Conservation (phyloP, 1,140 invertebrate species). For the Hirudo medicinalis region DNA sequence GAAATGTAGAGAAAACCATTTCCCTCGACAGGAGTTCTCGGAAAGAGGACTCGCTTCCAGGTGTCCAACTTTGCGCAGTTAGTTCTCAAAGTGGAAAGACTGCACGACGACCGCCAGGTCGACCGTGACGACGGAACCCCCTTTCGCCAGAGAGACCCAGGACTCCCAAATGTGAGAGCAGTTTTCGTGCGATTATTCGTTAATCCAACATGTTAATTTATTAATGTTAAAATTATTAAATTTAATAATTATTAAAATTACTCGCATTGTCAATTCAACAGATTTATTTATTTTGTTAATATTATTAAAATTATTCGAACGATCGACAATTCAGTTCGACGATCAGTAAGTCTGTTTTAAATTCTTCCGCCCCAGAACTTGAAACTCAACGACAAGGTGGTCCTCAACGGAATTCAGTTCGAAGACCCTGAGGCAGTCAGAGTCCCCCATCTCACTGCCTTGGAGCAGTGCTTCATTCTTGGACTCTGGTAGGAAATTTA, state of each 20-base stretch:
- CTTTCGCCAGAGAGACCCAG: slow-evolving; percentile 26
- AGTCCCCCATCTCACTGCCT: slow-evolving; percentile 49
- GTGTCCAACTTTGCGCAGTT: slow-evolving; percentile 65
- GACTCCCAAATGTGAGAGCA: slow-evolving; percentile 39
- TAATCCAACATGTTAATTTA: no score
- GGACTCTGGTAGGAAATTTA: slow-evolving; percentile 49
- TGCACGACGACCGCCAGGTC: slow-evolving; percentile 19
- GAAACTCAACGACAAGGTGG: slow-evolving; percentile 63
- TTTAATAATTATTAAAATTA: no score
- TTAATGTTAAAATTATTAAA: no score
- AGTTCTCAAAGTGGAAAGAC: slow-evolving; percentile 51
- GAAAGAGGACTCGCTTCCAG: slow-evolving; percentile 79
- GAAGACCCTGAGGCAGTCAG: slow-evolving; percentile 46
- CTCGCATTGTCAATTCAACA: no score
- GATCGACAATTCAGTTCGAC: no score
- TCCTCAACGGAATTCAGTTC: slow-evolving; percentile 63
- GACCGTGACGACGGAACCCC: slow-evolving; percentile 26
- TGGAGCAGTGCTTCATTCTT: slow-evolving; percentile 66
- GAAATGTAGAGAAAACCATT: not conserved
- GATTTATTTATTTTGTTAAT: no score
- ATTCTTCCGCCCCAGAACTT: slow-evolving; percentile 26
- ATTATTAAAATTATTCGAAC: no score
- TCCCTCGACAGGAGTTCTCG: slow-evolving; percentile 53
- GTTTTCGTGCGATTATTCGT: no score
- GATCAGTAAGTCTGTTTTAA: not conserved